These are phyloP conservation scores for Acrocephalus kingi DNA, from an alignment of 2,113 vertebrate species.

Conservation along the genomic window DNA sequence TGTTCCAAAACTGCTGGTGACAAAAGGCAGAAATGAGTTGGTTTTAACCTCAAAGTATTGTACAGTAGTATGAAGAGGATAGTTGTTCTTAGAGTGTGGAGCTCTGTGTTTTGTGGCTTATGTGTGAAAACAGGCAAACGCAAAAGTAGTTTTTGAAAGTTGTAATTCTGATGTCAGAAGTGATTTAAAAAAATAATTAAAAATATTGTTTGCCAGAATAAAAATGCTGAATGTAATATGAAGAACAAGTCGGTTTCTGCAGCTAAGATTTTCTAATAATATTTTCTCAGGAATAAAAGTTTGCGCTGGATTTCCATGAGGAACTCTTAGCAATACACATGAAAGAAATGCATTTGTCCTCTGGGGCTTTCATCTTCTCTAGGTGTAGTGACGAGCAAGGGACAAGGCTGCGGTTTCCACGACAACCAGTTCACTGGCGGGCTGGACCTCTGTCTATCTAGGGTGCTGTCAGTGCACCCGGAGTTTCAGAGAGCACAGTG, in stretches of 20 bases:
- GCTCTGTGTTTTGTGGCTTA: neutral
- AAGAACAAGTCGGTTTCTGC: neutral
- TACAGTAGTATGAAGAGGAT: neutral
- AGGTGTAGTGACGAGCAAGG: slow-evolving; percentile 54
- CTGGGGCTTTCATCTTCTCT: slow-evolving; percentile 57
- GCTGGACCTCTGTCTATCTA: slow-evolving; percentile 79
- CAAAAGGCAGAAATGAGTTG: neutral
- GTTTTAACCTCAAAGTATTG: neutral
- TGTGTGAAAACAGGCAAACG: neutral
- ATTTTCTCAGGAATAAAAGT: neutral
- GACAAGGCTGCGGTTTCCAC: slow-evolving; percentile 76
- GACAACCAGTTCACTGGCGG: slow-evolving; percentile 74
- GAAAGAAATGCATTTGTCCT: slow-evolving; percentile 20
- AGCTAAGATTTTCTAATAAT: neutral
- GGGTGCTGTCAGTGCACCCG: slow-evolving; percentile 77
- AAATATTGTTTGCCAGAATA: neutral
- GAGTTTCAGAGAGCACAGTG: slow-evolving; percentile 72
- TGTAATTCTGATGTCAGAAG: neutral
- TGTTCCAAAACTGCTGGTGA: neutral
- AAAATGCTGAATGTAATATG: neutral
- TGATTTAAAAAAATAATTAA: neutral
- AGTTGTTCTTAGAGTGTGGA: neutral
- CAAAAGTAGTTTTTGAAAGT: neutral
- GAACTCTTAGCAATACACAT: neutral
- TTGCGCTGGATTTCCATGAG: neutral